Evolutionary conservation across 2,888 invertebrate species (phyloP), one percentile per base, ranked within the genome.

Genomic region (Acheta domesticus): DNA sequence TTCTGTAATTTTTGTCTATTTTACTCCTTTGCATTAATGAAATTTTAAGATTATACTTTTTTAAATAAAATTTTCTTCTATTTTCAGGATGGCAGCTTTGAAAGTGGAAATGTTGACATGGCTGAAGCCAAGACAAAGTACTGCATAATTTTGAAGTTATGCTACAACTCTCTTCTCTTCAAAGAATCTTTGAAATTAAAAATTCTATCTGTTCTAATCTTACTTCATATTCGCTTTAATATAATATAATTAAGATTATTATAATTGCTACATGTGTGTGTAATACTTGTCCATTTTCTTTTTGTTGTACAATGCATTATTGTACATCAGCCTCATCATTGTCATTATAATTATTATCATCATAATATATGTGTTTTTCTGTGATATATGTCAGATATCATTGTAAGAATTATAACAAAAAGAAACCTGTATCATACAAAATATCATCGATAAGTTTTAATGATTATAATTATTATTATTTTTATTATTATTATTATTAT

Each of bases 331-430:
- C n/a, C 62, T 62, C 62, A 62, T 62, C 62, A 36, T 36, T 5
- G n/a, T 62, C 62, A 62, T 62, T n/a, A 76, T 76, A 48, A 76
- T 76, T 48, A 36, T 48, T n/a, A 76, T 76, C 21, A 76, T 48
- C 48, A 76, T 76, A 76, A 78, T 73, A 74, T 78, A 80, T 78
- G 77, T 77, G 79, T 80, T 81, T 82, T 80, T 81, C 82, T 82
- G 82, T 82, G 82, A 82, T 82, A 82, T 75, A 80, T 82, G 81
- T 82, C 82, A 80, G 81, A 82, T 79, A 75, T 77, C 73, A 79
- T 77, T 75, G 75, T 80, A 80, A 78, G 21, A 75, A 79, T 73
- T 77, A 75, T 21, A 75, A 80, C 76, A 78, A 62, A 62, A 62
- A 62, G 62, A 62, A 62, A 19, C 62, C 62, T 62, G 62, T 62